Evolutionary conservation across 2,888 invertebrate species (phyloP).

Genomic region (Lasioglossum oenotherae): DNA sequence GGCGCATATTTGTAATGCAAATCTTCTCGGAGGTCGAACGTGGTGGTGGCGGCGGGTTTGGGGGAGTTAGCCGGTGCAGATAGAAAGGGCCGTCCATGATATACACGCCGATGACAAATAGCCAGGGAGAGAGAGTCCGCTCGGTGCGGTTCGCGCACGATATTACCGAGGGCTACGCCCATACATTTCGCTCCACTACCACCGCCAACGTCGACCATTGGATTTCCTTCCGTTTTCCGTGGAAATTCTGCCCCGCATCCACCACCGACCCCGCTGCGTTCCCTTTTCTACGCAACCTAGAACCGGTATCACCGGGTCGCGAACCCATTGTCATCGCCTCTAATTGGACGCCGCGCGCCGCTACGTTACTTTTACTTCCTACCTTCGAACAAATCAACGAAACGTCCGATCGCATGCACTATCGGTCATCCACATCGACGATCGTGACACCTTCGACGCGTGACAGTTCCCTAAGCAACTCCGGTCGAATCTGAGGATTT

Average conservation of each 20-base stretch:
- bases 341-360: slow-evolving; percentile 58
- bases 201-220: slow-evolving; percentile 71
- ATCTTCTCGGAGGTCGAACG: slow-evolving; percentile 74
- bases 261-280: background rate
- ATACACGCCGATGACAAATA: slow-evolving; percentile 77
- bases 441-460: background rate
- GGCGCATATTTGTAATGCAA: slow-evolving; percentile 81
- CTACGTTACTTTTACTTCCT: background rate
- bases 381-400: background rate
- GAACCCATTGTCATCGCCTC: slow-evolving; percentile 62
- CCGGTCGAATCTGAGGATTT: background rate
- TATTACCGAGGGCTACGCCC: slow-evolving; percentile 73
- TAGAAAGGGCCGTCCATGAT: slow-evolving; percentile 74
- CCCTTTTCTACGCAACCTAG: slow-evolving; percentile 40
- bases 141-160: slow-evolving; percentile 72
- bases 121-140: slow-evolving; percentile 67
- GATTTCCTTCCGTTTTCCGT: slow-evolving; percentile 78
- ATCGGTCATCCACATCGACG: background rate
- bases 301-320: slow-evolving; percentile 41
- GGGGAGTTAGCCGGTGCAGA: slow-evolving; percentile 65
- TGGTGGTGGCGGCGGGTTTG: slow-evolving; percentile 50
- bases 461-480: background rate
- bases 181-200: slow-evolving; percentile 72
- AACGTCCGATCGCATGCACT: background rate
- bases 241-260: slow-evolving; percentile 61